A percentile compares a stretch with the other conserved stretches of the same genome.
phyloP scores from a whole-genome alignment of 2,888 invertebrate species.

The Scaptomyza polygonia region DNA sequence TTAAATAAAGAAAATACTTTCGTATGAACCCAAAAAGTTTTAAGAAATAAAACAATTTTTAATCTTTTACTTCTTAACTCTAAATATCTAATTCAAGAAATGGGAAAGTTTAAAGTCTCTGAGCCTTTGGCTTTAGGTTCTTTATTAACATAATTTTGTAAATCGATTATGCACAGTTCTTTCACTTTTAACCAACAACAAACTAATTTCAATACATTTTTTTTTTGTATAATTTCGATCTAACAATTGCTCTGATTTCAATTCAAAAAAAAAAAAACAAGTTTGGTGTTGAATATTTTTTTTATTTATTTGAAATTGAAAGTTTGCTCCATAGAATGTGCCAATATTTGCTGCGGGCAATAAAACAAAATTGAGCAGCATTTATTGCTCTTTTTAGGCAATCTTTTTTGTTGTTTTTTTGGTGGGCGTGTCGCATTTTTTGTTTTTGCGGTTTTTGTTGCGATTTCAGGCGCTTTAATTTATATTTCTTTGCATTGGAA shows the following conservation, averaged over 20 bases:
- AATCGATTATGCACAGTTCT: slow-evolving; percentile 2
- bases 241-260: slow-evolving; percentile 36
- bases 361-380: slow-evolving; percentile 37
- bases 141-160: background rate
- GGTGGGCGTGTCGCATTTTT: slow-evolving; percentile 46
- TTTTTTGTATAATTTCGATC: slow-evolving; percentile 28
- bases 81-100: too few relatives aligned
- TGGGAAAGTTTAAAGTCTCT: background rate
- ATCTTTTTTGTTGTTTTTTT: slow-evolving; percentile 32
- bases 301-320: slow-evolving; percentile 59
- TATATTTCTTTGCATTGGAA: slow-evolving; percentile 43
- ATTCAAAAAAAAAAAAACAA: slow-evolving; percentile 2
- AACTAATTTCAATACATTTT: background rate
- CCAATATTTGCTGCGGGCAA: slow-evolving; percentile 43
- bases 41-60: too few relatives aligned
- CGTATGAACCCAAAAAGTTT: too few relatives aligned
- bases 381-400: slow-evolving; percentile 36
- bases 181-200: slow-evolving; percentile 3
- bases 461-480: slow-evolving; percentile 1
- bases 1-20: too few relatives aligned
- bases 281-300: slow-evolving; percentile 32
- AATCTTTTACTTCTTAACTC: too few relatives aligned
- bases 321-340: slow-evolving; percentile 58
- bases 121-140: background rate
- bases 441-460: slow-evolving; percentile 28